Percentiles rank a stretch among this genome's conserved stretches.
phyloP scores from a whole-genome alignment of 2,888 invertebrate genomes.

The Gastrophysa polygoni region DNA sequence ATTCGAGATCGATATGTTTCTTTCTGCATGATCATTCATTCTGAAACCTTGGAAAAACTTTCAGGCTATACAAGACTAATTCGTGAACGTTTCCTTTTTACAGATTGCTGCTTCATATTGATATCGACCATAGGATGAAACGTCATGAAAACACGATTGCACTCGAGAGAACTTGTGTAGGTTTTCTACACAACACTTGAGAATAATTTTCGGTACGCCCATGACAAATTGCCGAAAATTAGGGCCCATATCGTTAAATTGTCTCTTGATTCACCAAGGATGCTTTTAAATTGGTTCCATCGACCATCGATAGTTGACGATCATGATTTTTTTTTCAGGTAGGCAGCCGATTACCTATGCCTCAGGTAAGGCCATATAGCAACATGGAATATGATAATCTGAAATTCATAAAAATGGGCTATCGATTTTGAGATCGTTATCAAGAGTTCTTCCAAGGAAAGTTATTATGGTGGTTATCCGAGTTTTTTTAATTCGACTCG shows the following conservation, averaged over 20 bases:
- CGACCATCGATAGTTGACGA: conserved; percentile 2
- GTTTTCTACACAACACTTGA: background rate
- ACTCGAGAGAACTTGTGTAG: no score
- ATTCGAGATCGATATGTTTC: no score
- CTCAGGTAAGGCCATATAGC: conserved; percentile 9
- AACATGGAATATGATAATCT: conserved; percentile 10
- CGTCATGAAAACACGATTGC: no score
- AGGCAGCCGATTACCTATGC: background rate
- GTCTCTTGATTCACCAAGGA: conserved; percentile 14
- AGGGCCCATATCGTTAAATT: background rate
- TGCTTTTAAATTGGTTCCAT: conserved; percentile 8
- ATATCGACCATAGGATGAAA: no score
- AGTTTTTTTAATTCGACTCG: background rate
- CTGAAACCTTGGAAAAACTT: no score
- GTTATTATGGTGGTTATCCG: background rate
- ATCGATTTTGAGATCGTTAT: background rate
- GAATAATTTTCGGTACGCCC: background rate
- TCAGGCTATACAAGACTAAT: no score
- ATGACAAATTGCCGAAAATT: conserved; percentile 5
- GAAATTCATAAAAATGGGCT: conserved; percentile 2
- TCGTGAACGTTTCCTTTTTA: no score
- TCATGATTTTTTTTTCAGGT: conserved; percentile 21
- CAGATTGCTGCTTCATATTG: no score
- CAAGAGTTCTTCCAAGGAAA: background rate
- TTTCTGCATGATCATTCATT: no score